A percentile compares a stretch with the other conserved stretches of the same genome.
Evolutionary conservation across 2,888 invertebrate genomes (phyloP).

Genomic region (Monochamus alternatus): DNA sequence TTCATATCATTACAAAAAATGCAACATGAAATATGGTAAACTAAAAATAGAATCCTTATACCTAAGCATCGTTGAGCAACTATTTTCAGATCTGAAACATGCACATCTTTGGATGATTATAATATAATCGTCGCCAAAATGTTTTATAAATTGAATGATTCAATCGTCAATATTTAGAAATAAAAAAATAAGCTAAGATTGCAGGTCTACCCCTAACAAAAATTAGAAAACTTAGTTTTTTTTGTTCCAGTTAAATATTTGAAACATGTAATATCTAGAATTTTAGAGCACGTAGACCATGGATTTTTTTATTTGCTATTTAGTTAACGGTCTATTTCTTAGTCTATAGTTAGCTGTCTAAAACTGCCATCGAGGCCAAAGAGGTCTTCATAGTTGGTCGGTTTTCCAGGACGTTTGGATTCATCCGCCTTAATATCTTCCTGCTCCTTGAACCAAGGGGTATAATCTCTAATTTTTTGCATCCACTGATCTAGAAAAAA

Average conservation of each 20-base stretch:
- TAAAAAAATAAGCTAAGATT: background rate
- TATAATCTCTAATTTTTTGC: constrained; percentile 83
- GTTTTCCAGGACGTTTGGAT: constrained; percentile 85
- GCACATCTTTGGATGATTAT: background rate
- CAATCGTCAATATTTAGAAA: background rate
- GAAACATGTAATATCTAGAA: too few species aligned
- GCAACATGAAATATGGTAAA: background rate
- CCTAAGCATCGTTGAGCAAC: constrained; percentile 27
- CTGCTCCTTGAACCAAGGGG: constrained; percentile 87
- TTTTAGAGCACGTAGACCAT: constrained; percentile 7
- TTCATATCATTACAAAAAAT: background rate
- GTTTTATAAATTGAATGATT: background rate
- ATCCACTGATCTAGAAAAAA: constrained; percentile 80
- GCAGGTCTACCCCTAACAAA: background rate
- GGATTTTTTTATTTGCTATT: background rate
- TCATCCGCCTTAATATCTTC: constrained; percentile 86
- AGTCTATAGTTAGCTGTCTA: constrained; percentile 88
- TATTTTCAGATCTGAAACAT: constrained; percentile 3
- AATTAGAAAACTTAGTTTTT: too few species aligned
- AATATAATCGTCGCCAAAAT: background rate
- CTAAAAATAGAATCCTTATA: constrained; percentile 11
- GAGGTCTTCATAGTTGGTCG: constrained; percentile 88
- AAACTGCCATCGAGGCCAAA: constrained; percentile 94
- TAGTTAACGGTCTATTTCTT: constrained; percentile 50
- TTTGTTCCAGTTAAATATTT: too few species aligned